Conservation (phyloP, 2,797 vertebrate species). For the Molossus molossus region DNA sequence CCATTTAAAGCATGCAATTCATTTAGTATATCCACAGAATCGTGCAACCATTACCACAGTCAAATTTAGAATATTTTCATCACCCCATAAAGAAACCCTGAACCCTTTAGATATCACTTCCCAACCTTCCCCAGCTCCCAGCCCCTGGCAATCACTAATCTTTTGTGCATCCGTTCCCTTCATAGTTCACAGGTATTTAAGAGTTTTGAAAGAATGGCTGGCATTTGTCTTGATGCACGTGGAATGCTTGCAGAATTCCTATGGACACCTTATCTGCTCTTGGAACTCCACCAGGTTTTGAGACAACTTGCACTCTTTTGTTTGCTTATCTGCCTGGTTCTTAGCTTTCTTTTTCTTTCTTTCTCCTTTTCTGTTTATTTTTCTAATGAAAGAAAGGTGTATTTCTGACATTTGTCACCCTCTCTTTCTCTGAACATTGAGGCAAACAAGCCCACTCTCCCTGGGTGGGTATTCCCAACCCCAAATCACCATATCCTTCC, state of each 20-base stretch:
- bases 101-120: too few relatives aligned
- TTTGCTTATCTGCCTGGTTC: neutral
- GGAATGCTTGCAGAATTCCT: neutral
- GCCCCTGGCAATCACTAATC: neutral
- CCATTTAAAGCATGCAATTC: neutral
- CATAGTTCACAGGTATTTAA: neutral
- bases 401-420: neutral
- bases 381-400: neutral
- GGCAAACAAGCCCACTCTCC: neutral
- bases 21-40: too few relatives aligned
- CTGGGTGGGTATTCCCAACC: neutral
- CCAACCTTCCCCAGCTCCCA: too few relatives aligned
- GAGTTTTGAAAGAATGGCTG: neutral
- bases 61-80: too few relatives aligned
- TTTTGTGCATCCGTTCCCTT: neutral
- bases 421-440: slow-evolving; percentile 10
- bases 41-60: too few relatives aligned
- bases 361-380: neutral
- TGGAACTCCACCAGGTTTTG: neutral
- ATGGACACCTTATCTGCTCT: neutral
- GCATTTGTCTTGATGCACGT: neutral
- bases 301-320: neutral
- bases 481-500: neutral
- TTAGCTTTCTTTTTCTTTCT: neutral
- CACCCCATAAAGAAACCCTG: too few relatives aligned